Evolutionary conservation across 1,140 invertebrate genomes (phyloP), one percentile per base, ranked within the genome.

Genomic region (Heliconius melpomene): DNA sequence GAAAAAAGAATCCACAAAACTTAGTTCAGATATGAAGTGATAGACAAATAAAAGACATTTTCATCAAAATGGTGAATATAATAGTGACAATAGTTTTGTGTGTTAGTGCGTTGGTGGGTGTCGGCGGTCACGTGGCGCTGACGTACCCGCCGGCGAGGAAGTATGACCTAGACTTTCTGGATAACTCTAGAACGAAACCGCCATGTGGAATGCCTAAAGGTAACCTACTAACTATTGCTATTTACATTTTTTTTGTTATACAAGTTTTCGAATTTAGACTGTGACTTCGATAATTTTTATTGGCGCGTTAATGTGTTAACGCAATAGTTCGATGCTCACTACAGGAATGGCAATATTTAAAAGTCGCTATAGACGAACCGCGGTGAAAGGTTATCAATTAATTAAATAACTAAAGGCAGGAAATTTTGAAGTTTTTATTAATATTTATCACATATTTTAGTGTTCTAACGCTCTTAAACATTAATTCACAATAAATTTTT

Each of bases 161-260:
- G 84, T 98, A 97, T 89, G 98, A 98, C 89, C 95, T 99, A 88
- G 98, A 99, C 95, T 99, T 99, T 95, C 95, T 99, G 92, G 98
- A 99, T 92, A 99, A 97, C 90, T 96, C 97, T 75, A 96, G 98
- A 85, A 99, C 98, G 23, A 97, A 97, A 85, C 96, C 96, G 78
- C 98, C 98, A 46, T 99, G 98, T 94, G 98, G 98, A 82, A 98
- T 99, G 97, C 98, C 98, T 8, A 98, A 97, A 97, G 98, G 98
- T 98, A 46, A 94, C 96, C 95, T 91, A 71, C 52, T 75, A 23
- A 16, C 40, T 46, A 16, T 46, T 46, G 13, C 40, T 16, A 16
- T 46, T 16, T 46, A 6, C 3, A 16, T 1, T 46, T 46, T 46
- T 16, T 46, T 46, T 16, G 40, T 46, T 46, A 16, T 16, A 46